Percentiles rank a stretch among this genome's conserved stretches.
These are phyloP conservation scores for Epizoanthus stellaris DNA, from an alignment of 92 coral and sea anemone genomes.

Conservation along the genomic window DNA sequence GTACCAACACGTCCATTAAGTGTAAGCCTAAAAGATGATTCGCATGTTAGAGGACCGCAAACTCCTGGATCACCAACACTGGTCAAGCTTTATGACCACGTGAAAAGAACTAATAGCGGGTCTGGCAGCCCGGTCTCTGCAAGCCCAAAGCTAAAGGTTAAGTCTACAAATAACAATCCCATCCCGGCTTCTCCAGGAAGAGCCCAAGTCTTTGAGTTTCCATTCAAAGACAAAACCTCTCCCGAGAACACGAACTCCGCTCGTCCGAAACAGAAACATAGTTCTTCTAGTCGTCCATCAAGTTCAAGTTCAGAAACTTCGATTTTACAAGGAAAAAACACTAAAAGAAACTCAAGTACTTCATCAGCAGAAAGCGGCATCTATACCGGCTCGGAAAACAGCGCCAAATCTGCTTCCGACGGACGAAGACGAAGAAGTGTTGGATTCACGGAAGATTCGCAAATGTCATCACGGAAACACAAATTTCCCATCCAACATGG, in stretches of 20 bases:
- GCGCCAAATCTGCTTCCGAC: neutral
- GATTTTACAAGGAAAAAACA: neutral
- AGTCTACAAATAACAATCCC: neutral
- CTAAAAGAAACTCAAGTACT: neutral
- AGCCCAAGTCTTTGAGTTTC: neutral
- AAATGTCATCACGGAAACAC: neutral
- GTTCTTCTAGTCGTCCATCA: neutral
- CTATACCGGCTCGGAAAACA: neutral
- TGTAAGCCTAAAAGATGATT: neutral
- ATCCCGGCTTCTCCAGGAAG: neutral
- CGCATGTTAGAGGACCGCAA: neutral
- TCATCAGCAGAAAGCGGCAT: neutral
- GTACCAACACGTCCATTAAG: neutral
- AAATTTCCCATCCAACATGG: neutral
- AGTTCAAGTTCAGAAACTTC: neutral
- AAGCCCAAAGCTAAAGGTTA: conserved; percentile 1
- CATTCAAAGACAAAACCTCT: neutral
- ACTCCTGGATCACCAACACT: conserved; percentile 22
- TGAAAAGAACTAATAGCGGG: conserved; percentile 9
- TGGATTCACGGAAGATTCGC: neutral
- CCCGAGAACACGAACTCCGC: neutral
- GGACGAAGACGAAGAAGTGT: neutral
- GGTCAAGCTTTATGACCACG: conserved; percentile 9
- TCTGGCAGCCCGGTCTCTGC: conserved; percentile 10
- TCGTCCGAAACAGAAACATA: neutral